Conservation (phyloP, 2,113 vertebrate genomes). For the Sturnus vulgaris region DNA sequence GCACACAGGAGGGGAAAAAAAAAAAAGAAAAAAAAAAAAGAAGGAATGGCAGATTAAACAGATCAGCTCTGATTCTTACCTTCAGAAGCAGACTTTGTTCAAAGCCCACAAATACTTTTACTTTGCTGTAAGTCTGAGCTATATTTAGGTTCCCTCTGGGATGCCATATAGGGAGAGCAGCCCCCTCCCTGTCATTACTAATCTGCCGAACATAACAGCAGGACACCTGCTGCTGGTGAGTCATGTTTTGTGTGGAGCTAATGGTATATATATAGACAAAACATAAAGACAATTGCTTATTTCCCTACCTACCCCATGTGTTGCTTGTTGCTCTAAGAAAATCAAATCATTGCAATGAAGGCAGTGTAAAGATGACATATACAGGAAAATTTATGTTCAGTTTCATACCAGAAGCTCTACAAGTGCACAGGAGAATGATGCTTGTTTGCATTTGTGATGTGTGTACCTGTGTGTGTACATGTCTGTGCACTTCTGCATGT, state of each 20-base stretch:
- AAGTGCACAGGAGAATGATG: not conserved
- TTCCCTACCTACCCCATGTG: not conserved
- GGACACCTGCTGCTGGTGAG: constrained; percentile 61
- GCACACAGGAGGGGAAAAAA: accelerated
- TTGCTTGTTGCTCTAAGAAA: not conserved
- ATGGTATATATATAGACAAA: constrained; percentile 42
- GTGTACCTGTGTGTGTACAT: not conserved
- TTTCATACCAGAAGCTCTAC: not conserved
- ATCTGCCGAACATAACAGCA: constrained; percentile 38
- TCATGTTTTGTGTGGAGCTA: constrained; percentile 36
- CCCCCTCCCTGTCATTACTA: constrained; percentile 40
- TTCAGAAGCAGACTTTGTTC: constrained; percentile 35
- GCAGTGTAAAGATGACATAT: not conserved
- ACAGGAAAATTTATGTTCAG: not conserved
- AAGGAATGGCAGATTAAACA: constrained; percentile 30
- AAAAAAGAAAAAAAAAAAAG: not conserved
- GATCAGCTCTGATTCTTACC: constrained; percentile 51
- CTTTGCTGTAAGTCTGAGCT: constrained; percentile 33
- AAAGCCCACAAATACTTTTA: constrained; percentile 39
- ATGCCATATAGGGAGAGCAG: constrained; percentile 48
- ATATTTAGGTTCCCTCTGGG: constrained; percentile 56
- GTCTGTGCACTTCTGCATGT: not conserved
- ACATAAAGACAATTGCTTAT: not conserved
- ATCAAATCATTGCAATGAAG: not conserved
- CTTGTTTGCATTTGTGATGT: not conserved